Percentiles rank a stretch among this genome's conserved stretches.
phyloP scores from a whole-genome alignment of 2,888 invertebrate genomes.

The Platycheirus albimanus region DNA sequence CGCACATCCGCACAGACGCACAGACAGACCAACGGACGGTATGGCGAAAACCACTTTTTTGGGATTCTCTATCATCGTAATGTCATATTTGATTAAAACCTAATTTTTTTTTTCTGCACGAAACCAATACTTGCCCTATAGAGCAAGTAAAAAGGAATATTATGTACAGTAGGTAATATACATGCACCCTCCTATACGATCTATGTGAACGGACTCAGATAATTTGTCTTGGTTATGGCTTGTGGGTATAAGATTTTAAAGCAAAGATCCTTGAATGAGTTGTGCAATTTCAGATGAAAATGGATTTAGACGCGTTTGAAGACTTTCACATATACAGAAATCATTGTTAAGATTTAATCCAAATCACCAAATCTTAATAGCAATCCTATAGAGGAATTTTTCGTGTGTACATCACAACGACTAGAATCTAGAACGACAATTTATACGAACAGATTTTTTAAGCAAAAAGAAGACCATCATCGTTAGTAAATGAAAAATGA shows the following conservation, averaged over 20 bases:
- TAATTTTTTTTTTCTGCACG: too few relatives aligned
- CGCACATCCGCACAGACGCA: too few relatives aligned
- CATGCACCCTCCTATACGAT: slow-evolving; percentile 46
- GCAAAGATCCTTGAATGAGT: slow-evolving; percentile 64
- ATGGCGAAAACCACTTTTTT: too few relatives aligned
- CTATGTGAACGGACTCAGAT: slow-evolving; percentile 44
- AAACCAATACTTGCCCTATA: too few relatives aligned
- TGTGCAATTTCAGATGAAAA: slow-evolving; percentile 70
- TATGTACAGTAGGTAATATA: too few relatives aligned
- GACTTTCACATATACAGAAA: slow-evolving; percentile 53
- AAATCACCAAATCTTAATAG: slow-evolving; percentile 74
- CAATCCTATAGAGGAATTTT: slow-evolving; percentile 58
- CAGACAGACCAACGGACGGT: too few relatives aligned
- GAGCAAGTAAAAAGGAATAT: too few relatives aligned
- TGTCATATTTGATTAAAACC: too few relatives aligned
- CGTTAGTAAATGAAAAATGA: not conserved
- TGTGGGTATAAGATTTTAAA: slow-evolving; percentile 26
- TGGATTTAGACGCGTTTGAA: slow-evolving; percentile 47
- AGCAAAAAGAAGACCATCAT: slow-evolving; percentile 50
- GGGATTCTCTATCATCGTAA: too few relatives aligned
- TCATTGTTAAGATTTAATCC: slow-evolving; percentile 69
- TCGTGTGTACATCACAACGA: slow-evolving; percentile 25
- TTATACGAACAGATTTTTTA: slow-evolving; percentile 53
- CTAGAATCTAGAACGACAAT: slow-evolving; percentile 49
- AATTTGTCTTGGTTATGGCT: slow-evolving; percentile 66